phyloP scores from a whole-genome alignment of 2,113 vertebrate genomes.

The Pica pica region DNA sequence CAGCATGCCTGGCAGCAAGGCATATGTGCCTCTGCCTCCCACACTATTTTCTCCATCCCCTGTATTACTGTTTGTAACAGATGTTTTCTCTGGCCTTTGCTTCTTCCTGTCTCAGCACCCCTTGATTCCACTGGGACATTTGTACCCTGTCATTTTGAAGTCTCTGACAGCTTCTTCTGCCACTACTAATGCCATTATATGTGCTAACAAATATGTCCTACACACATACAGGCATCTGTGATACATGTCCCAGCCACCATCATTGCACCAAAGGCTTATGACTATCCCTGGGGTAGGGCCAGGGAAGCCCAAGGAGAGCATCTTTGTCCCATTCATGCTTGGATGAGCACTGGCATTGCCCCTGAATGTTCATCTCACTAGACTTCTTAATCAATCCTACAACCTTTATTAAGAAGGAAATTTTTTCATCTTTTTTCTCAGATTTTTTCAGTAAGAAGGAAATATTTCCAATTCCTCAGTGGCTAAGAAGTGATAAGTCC shows the following conservation, averaged over 20 bases:
- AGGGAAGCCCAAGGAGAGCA: background rate
- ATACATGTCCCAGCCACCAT: background rate
- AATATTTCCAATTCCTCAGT: background rate
- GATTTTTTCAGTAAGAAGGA: background rate
- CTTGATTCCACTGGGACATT: background rate
- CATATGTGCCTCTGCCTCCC: background rate
- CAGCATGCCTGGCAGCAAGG: conserved; percentile 17
- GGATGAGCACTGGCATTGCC: background rate
- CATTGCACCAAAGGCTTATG: background rate
- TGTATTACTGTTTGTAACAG: conserved; percentile 4
- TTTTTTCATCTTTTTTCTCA: background rate
- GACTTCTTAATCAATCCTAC: background rate
- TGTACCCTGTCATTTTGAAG: background rate
- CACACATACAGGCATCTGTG: background rate
- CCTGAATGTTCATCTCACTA: background rate
- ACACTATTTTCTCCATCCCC: background rate
- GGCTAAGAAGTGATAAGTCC: background rate
- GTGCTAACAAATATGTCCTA: background rate
- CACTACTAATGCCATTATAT: background rate
- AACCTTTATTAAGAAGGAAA: background rate
- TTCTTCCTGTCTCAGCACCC: background rate
- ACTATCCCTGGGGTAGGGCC: background rate
- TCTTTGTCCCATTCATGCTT: background rate
- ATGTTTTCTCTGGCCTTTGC: conserved; percentile 38
- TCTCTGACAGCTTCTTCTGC: background rate